Conservation (phyloP, 2,797 vertebrate genomes). For the Phyllotis vaccarum region DNA sequence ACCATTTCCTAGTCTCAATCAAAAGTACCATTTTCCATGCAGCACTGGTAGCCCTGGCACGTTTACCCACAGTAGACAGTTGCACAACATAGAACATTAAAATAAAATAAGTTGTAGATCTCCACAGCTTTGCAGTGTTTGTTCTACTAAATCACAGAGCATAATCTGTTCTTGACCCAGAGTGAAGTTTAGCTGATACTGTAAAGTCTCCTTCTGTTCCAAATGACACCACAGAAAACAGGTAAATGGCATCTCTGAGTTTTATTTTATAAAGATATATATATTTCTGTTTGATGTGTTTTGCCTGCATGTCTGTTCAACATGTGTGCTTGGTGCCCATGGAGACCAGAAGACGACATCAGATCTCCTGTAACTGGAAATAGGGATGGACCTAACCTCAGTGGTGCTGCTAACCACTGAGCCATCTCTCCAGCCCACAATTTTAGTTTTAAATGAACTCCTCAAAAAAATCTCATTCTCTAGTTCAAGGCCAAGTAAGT, state of each 20-base stretch:
- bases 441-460: constrained; percentile 27
- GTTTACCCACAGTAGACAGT: constrained; percentile 5
- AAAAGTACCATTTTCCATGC: constrained; percentile 33
- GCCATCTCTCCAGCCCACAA: background rate
- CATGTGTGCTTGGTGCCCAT: background rate
- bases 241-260: background rate
- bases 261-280: background rate
- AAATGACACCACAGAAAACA: constrained; percentile 6
- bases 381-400: background rate
- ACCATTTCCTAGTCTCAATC: constrained; percentile 3
- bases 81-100: background rate
- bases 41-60: constrained; percentile 18
- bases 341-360: background rate
- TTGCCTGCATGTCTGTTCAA: background rate
- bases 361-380: background rate
- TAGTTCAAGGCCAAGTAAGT: background rate
- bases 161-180: background rate
- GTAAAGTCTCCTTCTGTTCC: constrained; percentile 34
- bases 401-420: too few species aligned
- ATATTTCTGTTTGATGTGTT: background rate
- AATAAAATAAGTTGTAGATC: constrained; percentile 21
- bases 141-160: constrained; percentile 19
- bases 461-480: constrained; percentile 14
- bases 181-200: constrained; percentile 42
- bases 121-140: constrained; percentile 20